Evolutionary conservation across 2,888 invertebrate genomes (phyloP).

Genomic region (Protonemura montana): DNA sequence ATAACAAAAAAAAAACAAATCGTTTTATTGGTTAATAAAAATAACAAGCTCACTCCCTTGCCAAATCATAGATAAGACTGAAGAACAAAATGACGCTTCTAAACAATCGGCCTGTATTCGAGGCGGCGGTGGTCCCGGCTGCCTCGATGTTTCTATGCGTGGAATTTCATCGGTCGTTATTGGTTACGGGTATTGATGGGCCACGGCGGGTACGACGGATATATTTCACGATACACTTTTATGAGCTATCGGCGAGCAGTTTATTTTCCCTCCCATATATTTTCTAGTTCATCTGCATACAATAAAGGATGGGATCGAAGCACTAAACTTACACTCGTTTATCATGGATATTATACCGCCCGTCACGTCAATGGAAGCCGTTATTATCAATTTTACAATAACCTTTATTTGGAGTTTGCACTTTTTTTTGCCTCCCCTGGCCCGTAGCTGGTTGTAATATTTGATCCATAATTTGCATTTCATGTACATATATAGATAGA

Average conservation of each 20-base stretch:
- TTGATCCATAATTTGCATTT: neutral
- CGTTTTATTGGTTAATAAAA: neutral
- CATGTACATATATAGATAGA: neutral
- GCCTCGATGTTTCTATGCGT: neutral
- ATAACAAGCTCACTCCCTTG: neutral
- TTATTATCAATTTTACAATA: conserved; percentile 4
- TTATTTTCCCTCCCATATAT: neutral
- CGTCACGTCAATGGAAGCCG: neutral
- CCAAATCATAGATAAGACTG: neutral
- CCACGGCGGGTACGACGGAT: neutral
- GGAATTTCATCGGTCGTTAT: neutral
- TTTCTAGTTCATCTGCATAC: conserved; percentile 12
- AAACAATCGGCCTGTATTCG: neutral
- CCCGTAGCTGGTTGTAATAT: neutral
- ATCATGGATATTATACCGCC: neutral
- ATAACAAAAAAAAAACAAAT: too few relatives aligned
- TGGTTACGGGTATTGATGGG: neutral
- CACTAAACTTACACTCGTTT: neutral
- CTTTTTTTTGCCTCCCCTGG: neutral
- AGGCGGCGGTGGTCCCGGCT: neutral
- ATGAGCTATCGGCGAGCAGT: neutral
- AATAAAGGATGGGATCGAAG: conserved; percentile 12
- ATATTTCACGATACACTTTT: neutral
- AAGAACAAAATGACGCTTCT: neutral
- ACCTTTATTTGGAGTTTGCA: neutral